Evolutionary conservation across 64 coral and sea anemone genomes (phyloP), one percentile per base, ranked within the genome.

Genomic region (Porites australiensis): DNA sequence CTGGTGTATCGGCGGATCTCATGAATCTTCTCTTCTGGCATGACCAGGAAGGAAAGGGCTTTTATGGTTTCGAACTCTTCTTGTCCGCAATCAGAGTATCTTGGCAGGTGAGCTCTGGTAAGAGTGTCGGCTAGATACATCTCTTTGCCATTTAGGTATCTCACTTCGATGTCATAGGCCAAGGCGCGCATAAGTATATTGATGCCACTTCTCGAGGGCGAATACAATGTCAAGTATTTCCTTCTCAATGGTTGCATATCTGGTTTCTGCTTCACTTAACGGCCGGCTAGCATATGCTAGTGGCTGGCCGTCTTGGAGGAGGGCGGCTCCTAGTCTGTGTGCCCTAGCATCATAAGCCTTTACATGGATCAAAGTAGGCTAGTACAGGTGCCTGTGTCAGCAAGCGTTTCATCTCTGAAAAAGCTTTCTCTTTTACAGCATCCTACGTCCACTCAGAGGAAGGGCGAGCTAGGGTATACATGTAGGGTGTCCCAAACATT

Each of bases 191-290:
- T 58, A 68, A 27, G 87, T 75, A 23, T 61, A 89, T 14, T 74
- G 87, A 44, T 89, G 70, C 72, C 50, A 70, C 16, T 69, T 63
- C 19, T 83, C 81, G 3, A 83, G 58, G 59, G 81, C 7, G 50
- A 83, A 70, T 5, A 70, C 67, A 8, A 70, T 70, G 11, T 19
- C 67, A 22, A 70, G 67, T 27, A 70, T 70, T 59, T 83, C 81
- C 45, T 83, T 83, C 13, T 83, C 59, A 16, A 83, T 83, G 58
- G 58, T 46, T 0, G 81, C 81, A 69, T 65, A 83, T 69, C 81
- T 70, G 19, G 67, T 70, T 22, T 70, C 67, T 3, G 8, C 21
- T 5, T 70, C 67, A 27, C 67, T 70, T 6, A 86, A 43, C 8
- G 82, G 61, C n/a, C 44, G 8, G 67, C 82, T 86, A 0, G 82